Base-by-base conservation (phyloP, 92 coral and sea anemone genomes). In the Epizoanthus ramosus region DNA sequence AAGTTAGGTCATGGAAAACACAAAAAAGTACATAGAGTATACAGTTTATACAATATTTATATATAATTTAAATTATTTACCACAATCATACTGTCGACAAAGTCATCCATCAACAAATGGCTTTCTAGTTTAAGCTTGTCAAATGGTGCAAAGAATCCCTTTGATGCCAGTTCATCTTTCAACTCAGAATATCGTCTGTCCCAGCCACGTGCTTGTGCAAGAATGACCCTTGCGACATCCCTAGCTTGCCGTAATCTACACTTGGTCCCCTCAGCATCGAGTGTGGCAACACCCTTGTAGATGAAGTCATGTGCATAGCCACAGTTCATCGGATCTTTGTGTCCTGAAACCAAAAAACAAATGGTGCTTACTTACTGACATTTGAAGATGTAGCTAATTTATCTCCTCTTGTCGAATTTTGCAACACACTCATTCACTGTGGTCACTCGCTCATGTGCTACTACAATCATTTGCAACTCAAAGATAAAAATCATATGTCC, bases 121-220 rank as follows among this genome's bases (percentile, higher is more conserved):
- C 99, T 92, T 77, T 96, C 97, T 4, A 92, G 86, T 73, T 88
- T 93, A 19, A 96, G 84, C 23, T 52, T 79, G 66, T 85, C 90
- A 67, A 92, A 87, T 54, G 90, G 93, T 12, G 92, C 87, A 43
- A 83, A 21, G 72, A 96, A 90, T 31, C 93, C 93, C 67, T 94
- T 96, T 68, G 71, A 71, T 13, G 84, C 86, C 53, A 96, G 74
- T 57, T 94, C 94, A 12, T 79, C 79, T 53, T 84, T 84, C 5
- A 96, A 83, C 64, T 94, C 97, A 31, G 56, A 74, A 73, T 80
- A 88, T 53, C 99, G 82, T 57, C 86, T 71, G 70, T 94, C 90
- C 99, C 99, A 96, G 14, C 99, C 99, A 60, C 45, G 83, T 3
- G 99, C 99, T 67, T 89, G 88, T 24, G 98, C 95, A 10, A 96